A percentile compares a stretch with the other conserved stretches of the same genome.
Evolutionary conservation across 2,888 invertebrate genomes (phyloP).

Genomic region (Xanthostigma xanthostigma): DNA sequence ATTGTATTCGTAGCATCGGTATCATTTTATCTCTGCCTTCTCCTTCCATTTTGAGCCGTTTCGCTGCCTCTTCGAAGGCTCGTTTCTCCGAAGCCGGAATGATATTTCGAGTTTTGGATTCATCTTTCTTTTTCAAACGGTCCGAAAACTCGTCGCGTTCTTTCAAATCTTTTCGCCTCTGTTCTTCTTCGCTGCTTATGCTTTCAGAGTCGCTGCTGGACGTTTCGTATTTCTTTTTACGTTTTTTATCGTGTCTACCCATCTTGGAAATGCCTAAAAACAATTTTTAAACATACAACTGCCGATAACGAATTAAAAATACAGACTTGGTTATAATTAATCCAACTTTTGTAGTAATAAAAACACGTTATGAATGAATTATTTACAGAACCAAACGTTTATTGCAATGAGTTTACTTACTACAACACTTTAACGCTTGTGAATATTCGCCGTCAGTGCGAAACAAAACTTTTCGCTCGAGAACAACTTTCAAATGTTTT

Average conservation of each 20-base stretch:
- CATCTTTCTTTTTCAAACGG: constrained; percentile 78
- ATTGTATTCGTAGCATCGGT: constrained; percentile 77
- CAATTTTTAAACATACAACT: too few species aligned
- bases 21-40: constrained; percentile 76
- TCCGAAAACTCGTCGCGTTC: constrained; percentile 91
- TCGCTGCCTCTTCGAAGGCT: constrained; percentile 77
- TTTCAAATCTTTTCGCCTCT: constrained; percentile 65
- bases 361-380: too few species aligned
- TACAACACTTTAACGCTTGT: too few species aligned
- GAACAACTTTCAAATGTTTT: too few species aligned
- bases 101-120: constrained; percentile 71
- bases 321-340: too few species aligned
- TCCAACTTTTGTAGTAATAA: too few species aligned
- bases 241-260: constrained; percentile 24
- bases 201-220: constrained; percentile 40
- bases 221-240: constrained; percentile 29
- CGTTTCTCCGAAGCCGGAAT: constrained; percentile 48
- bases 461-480: too few species aligned
- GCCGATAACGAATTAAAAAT: too few species aligned
- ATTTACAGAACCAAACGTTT: too few species aligned
- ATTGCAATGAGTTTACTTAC: too few species aligned
- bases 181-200: constrained; percentile 64
- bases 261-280: constrained; percentile 4
- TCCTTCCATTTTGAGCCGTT: constrained; percentile 73
- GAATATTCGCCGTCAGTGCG: too few species aligned